Percentiles rank a stretch among this genome's conserved stretches.
phyloP scores from a whole-genome alignment of 2,113 vertebrate species.

The Cnemophilus loriae region DNA sequence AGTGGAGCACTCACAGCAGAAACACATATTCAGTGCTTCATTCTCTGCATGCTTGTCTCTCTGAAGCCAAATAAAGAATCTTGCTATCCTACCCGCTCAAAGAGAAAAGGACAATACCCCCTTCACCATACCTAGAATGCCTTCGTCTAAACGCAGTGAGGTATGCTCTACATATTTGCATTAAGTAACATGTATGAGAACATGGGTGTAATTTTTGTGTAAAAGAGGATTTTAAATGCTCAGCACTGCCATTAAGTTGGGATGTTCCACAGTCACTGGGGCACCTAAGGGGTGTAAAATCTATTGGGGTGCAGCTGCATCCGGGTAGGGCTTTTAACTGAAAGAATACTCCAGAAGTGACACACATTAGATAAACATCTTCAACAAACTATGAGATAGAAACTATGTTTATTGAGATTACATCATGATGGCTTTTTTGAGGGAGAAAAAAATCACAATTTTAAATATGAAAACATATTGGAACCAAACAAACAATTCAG shows the following conservation, averaged over 20 bases:
- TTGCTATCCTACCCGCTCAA: background rate
- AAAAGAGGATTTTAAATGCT: background rate
- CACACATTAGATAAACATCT: background rate
- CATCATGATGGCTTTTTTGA: background rate
- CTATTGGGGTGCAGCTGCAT: background rate
- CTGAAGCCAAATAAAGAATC: background rate
- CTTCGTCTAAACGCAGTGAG: background rate
- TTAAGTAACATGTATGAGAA: background rate
- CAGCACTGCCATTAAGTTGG: background rate
- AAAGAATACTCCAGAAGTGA: background rate
- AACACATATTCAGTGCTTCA: background rate
- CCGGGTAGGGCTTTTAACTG: background rate
- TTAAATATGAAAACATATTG: conserved; percentile 60
- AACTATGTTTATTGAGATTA: background rate
- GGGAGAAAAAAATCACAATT: background rate
- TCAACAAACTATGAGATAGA: background rate
- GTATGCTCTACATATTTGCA: fast-evolving
- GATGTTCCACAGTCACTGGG: background rate
- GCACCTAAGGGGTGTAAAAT: background rate
- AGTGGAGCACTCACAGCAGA: background rate
- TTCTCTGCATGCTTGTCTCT: background rate
- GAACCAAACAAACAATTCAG: conserved; percentile 68
- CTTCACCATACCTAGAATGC: background rate
- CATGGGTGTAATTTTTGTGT: background rate
- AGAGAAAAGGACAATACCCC: background rate